A percentile compares a stretch with the other conserved stretches of the same genome.
These are phyloP conservation scores for Polydrusus tereticollis DNA, from an alignment of 2,888 invertebrate genomes.

Conservation along the genomic window DNA sequence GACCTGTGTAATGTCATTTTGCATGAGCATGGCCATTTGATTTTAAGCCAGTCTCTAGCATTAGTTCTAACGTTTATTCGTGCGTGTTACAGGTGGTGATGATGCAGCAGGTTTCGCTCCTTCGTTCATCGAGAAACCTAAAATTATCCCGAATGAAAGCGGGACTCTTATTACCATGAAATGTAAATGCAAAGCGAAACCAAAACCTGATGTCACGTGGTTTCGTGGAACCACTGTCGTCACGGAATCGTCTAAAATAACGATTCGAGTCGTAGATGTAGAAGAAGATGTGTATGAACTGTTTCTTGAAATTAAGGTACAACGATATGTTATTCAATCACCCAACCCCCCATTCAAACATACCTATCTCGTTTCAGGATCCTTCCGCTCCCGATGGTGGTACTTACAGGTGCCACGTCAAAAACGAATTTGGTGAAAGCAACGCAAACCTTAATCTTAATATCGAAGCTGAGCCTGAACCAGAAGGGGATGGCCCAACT, in stretches of 20 bases:
- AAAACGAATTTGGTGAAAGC: conserved; percentile 96
- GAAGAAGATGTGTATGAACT: conserved; percentile 91
- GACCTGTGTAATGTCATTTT: conserved; percentile 61
- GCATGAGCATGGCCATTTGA: conserved; percentile 67
- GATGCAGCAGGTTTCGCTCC: conserved; percentile 95
- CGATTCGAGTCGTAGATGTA: conserved; percentile 81
- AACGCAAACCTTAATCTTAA: conserved; percentile 97
- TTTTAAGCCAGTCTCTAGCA: conserved; percentile 56
- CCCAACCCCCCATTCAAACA: not conserved
- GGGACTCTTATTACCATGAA: conserved; percentile 98
- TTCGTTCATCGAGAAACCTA: conserved; percentile 97
- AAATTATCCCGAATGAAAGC: conserved; percentile 98
- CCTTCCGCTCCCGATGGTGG: conserved; percentile 87
- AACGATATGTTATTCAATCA: not conserved
- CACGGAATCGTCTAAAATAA: conserved; percentile 87
- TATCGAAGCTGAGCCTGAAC: conserved; percentile 96
- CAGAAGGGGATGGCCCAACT: conserved; percentile 93
- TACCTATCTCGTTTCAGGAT: conserved; percentile 71
- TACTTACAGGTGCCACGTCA: conserved; percentile 92
- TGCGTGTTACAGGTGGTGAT: conserved; percentile 81
- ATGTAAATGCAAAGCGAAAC: conserved; percentile 95
- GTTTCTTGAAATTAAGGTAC: conserved; percentile 83
- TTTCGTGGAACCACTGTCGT: conserved; percentile 90
- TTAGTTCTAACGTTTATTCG: conserved; percentile 56
- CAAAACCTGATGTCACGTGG: conserved; percentile 96